Conservation (phyloP, 2,113 vertebrate genomes). For the Thinocorus orbignyianus region DNA sequence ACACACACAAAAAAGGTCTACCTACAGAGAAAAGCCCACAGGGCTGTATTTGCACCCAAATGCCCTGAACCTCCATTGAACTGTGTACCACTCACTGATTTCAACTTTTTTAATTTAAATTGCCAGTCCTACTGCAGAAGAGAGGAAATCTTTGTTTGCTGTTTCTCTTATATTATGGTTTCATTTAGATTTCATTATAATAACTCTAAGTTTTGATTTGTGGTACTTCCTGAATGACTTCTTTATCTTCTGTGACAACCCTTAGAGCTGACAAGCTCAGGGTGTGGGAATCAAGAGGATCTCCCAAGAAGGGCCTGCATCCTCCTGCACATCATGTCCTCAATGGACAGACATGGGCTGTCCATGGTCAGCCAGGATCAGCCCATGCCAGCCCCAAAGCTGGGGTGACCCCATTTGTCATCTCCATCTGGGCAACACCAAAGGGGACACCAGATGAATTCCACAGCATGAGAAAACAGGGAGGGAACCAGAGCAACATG, state of each 20-base stretch:
- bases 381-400: neutral
- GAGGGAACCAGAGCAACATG: neutral
- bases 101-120: neutral
- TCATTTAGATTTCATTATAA: constrained; percentile 12
- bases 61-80: neutral
- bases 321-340: neutral
- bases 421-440: neutral
- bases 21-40: neutral
- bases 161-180: neutral
- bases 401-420: neutral
- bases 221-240: neutral
- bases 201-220: neutral
- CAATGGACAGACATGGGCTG: neutral
- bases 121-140: neutral
- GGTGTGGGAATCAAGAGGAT: neutral
- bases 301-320: neutral
- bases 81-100: neutral
- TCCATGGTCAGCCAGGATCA: neutral
- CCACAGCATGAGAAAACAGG: neutral
- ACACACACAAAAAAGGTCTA: neutral
- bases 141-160: constrained; percentile 10
- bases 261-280: neutral
- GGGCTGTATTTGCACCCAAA: neutral
- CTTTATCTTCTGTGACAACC: neutral
- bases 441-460: neutral